Evolutionary conservation across 2,113 vertebrate genomes (phyloP), one percentile per base, ranked within the genome.

Genomic region (Triplophysa tibetana): DNA sequence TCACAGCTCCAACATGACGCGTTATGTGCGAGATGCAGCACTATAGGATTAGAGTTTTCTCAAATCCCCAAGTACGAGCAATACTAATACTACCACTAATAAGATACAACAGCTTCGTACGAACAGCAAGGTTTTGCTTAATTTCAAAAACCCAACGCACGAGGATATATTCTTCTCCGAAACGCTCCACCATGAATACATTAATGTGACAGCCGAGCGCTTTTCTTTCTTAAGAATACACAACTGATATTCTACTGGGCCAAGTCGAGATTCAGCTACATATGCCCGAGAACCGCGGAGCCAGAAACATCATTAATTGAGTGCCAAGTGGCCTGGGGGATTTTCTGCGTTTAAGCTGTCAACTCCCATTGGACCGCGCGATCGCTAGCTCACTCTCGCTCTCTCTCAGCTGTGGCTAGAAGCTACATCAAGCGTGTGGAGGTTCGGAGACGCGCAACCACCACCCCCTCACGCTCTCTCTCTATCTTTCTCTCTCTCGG

Each of bases 281-380:
- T 84, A 83, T 84, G 83, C 84, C 86, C 78, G 67, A 77, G 74
- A 81, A 66, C 70, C 61, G 68, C 81, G 69, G 80, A 86, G 85
- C 81, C 85, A 86, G 81, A 87, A 88, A 87, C 82, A 83, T 87
- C 84, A 83, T 85, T 82, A 87, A 86, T 81, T 78, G 77, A 85
- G 81, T 86, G 81, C 81, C 85, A 88, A 83, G 77, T 84, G 83
- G 85, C 85, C 81, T 83, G 79, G 65, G 84, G 85, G 84, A 85
- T 81, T 84, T 84, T 84, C 70, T 76, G 84, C 81, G 72, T 84
- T 87, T 82, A 88, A 85, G 81, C 77, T 80, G 78, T 84, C 84
- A 78, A 79, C 61, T 86, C 86, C 80, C 81, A 67, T 43, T 74
- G 82, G 86, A 86, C 77, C 33, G 3, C 52, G 77, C 78, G 38